Evolutionary conservation across 2,797 vertebrate genomes (phyloP).

Genomic region (Enteromius afrohamiltoni): DNA sequence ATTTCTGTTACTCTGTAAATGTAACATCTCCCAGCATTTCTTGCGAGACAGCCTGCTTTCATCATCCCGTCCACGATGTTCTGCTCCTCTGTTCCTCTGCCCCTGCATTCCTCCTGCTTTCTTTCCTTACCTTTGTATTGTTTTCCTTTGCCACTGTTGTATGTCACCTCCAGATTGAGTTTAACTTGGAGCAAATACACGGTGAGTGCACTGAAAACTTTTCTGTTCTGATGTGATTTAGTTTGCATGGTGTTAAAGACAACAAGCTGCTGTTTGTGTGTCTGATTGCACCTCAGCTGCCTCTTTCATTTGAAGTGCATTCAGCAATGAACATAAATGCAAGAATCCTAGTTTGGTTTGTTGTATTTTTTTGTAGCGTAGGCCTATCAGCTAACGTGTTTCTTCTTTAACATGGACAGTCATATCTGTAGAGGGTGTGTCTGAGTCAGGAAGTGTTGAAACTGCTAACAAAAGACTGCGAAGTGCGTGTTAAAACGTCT

Average conservation of each 20-base stretch:
- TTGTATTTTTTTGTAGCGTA: neutral
- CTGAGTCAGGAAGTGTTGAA: conserved; percentile 53
- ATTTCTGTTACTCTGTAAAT: neutral
- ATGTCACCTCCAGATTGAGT: conserved; percentile 86
- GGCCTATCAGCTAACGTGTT: neutral
- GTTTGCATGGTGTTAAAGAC: conserved; percentile 59
- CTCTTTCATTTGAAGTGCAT: neutral
- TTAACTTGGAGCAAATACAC: conserved; percentile 89
- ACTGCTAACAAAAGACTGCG: conserved; percentile 18
- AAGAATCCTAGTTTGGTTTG: neutral
- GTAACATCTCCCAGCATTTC: conserved; percentile 18
- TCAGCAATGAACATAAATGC: neutral
- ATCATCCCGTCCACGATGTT: conserved; percentile 59
- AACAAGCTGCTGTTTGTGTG: neutral
- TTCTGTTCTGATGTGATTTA: neutral
- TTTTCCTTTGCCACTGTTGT: conserved; percentile 59
- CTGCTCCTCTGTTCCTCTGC: conserved; percentile 48
- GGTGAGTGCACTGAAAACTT: conserved; percentile 80
- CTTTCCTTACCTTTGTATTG: conserved; percentile 53
- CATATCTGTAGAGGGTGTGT: conserved; percentile 41
- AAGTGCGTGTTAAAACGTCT: conserved; percentile 5
- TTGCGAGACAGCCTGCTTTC: conserved; percentile 20
- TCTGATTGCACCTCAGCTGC: conserved; percentile 2
- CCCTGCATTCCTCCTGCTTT: conserved; percentile 59
- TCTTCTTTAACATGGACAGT: neutral